phyloP scores from a whole-genome alignment of 2,888 invertebrate species.

The Aquatica leii region DNA sequence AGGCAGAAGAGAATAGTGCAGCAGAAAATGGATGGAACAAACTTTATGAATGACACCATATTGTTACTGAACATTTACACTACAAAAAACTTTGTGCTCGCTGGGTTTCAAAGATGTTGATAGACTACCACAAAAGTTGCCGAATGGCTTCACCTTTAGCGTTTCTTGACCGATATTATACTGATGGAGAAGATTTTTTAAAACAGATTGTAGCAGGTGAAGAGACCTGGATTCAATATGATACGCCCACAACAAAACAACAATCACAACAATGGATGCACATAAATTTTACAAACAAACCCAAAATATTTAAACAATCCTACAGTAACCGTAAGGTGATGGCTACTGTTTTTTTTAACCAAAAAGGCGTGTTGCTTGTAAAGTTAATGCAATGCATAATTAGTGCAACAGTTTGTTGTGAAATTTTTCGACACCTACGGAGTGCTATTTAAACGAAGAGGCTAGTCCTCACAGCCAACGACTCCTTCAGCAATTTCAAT shows the following conservation, averaged over 20 bases:
- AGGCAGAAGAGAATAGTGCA: not conserved
- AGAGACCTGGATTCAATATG: too few species aligned
- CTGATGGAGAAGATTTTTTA: too few species aligned
- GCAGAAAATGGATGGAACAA: not conserved
- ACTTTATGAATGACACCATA: constrained; percentile 10
- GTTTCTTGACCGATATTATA: too few species aligned
- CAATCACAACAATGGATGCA: constrained; percentile 13
- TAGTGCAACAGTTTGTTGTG: not conserved
- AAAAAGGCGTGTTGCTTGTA: constrained; percentile 1
- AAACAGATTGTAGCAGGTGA: too few species aligned
- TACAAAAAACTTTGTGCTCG: too few species aligned
- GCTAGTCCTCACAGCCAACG: not conserved
- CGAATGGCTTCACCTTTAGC: too few species aligned
- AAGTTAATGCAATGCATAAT: constrained; percentile 1
- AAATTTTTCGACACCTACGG: not conserved
- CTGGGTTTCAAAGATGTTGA: too few species aligned
- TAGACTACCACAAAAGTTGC: too few species aligned
- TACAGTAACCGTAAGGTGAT: not conserved
- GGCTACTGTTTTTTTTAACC: constrained; percentile 3
- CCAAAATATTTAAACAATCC: constrained; percentile 1
- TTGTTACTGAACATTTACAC: too few species aligned
- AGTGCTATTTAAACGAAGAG: constrained; percentile 3
- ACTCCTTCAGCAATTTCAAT: too few species aligned
- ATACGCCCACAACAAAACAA: too few species aligned
- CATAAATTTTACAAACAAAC: not conserved